Conservation (phyloP, 2,113 vertebrate genomes). For the Acrocephalus arundinaceus region DNA sequence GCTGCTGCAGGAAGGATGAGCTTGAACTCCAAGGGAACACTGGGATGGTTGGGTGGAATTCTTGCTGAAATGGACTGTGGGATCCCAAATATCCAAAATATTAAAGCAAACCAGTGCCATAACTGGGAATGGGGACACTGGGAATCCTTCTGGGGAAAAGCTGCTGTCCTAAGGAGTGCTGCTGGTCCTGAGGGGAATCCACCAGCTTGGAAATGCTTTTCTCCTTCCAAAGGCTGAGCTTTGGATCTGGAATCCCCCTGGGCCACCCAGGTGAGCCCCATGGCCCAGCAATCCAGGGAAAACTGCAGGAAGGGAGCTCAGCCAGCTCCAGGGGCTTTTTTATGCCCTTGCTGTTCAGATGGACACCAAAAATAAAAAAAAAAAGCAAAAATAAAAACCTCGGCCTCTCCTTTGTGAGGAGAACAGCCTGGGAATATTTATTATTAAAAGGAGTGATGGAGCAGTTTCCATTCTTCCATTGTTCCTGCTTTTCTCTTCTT, state of each 20-base stretch:
- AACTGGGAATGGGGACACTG: background rate
- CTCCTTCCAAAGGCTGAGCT: background rate
- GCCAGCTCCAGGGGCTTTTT: conserved; percentile 23
- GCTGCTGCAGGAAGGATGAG: background rate
- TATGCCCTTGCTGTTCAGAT: conserved; percentile 36
- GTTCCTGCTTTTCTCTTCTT: background rate
- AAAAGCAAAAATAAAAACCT: background rate
- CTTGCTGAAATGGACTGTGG: background rate
- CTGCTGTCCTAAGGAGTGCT: background rate
- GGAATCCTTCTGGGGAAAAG: background rate
- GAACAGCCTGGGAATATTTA: conserved; percentile 50
- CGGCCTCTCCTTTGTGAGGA: conserved; percentile 1
- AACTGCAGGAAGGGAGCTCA: background rate
- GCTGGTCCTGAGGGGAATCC: background rate
- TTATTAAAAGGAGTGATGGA: conserved; percentile 24
- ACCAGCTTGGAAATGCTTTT: background rate
- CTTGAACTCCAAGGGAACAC: background rate
- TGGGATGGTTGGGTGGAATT: background rate
- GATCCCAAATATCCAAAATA: background rate
- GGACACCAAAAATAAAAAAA: background rate
- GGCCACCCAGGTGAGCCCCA: background rate
- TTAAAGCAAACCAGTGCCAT: background rate
- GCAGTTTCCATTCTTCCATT: conserved; percentile 27
- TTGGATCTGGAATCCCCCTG: background rate
- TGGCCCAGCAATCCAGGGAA: background rate